Base-by-base conservation (phyloP, 1,140 invertebrate species). In the Megalopta genalis region DNA sequence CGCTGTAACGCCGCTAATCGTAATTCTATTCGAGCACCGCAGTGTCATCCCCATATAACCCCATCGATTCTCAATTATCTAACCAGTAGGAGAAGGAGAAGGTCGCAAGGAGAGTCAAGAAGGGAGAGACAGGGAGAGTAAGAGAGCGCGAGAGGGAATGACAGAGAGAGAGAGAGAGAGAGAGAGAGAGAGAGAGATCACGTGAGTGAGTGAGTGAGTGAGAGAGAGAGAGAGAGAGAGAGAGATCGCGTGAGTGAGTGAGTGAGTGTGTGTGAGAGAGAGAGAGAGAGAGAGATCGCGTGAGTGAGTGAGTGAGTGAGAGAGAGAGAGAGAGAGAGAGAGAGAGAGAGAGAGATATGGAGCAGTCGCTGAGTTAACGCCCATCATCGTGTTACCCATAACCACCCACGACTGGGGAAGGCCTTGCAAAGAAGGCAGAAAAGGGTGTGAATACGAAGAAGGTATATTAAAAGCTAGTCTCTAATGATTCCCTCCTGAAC, bases 1-100 rank as follows among this genome's bases (percentile, higher is more conserved):
- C 37, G 42, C 32, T 21, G 57, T 70, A 75, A 87, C 69, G 82
- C 74, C 60, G 70, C 77, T 88, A 89, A 88, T 89, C 75, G 85
- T 89, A 89, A 91, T 90, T 89, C 84, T 84, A 91, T 88, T 90
- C 69, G 60, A 82, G 70, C 66, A 67, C 57, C 77, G 42, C 52
- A 32, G 85, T 74, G 84, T 84, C 81, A 87, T 80, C 69, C 78
- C 77, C 52, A 68, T 83, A 82, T 86, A 89, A 84, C 73, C 42
- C 65, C 80, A 90, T 90, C 84, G 86, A 89, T 90, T 90, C 82
- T 88, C 87, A 86, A 90, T 90, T 90, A 90, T 88, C 79, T 69
- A 16, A 21, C 39, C n/a, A 37, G 57, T 27, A 27, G 60, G 42
- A 25, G 46, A 67, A 52, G 52, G 52, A 57, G 63, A 32, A 60